Percentiles rank a stretch among this genome's conserved stretches.
These are phyloP conservation scores for Eretmocerus hayati DNA, from an alignment of 2,888 invertebrate genomes.

Conservation along the genomic window DNA sequence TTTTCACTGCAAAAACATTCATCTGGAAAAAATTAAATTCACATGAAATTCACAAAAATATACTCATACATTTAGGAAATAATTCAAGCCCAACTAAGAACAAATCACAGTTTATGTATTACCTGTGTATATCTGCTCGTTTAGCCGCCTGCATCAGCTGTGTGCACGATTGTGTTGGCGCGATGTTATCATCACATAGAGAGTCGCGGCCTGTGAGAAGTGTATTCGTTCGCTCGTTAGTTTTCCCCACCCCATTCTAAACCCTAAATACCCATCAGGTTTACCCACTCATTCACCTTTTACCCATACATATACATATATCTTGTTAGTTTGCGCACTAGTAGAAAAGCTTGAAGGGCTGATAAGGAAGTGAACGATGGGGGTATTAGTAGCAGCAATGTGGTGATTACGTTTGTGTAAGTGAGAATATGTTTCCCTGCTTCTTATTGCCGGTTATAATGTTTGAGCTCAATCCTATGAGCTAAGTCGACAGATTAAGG, in stretches of 20 bases:
- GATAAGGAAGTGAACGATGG: slow-evolving; percentile 11
- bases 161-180: slow-evolving; percentile 43
- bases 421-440: background rate
- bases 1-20: background rate
- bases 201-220: slow-evolving; percentile 24
- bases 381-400: slow-evolving; percentile 11
- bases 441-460: background rate
- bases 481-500: slow-evolving; percentile 7
- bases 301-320: too few species aligned
- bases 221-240: slow-evolving; percentile 19
- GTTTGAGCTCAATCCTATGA: background rate
- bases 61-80: background rate
- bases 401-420: slow-evolving; percentile 14
- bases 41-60: background rate
- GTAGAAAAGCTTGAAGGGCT: slow-evolving; percentile 12
- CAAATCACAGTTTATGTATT: too few species aligned
- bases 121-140: slow-evolving; percentile 24
- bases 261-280: background rate
- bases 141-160: slow-evolving; percentile 37
- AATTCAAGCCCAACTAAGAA: too few species aligned
- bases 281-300: too few species aligned
- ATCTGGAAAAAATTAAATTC: background rate
- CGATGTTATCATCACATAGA: slow-evolving; percentile 33
- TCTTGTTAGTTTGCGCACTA: background rate
- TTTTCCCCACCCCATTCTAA: slow-evolving; percentile 11